Percentiles rank a stretch among this genome's conserved stretches.
Evolutionary conservation across 92 coral and sea anemone species (phyloP).

Genomic region (Muricea muricata): DNA sequence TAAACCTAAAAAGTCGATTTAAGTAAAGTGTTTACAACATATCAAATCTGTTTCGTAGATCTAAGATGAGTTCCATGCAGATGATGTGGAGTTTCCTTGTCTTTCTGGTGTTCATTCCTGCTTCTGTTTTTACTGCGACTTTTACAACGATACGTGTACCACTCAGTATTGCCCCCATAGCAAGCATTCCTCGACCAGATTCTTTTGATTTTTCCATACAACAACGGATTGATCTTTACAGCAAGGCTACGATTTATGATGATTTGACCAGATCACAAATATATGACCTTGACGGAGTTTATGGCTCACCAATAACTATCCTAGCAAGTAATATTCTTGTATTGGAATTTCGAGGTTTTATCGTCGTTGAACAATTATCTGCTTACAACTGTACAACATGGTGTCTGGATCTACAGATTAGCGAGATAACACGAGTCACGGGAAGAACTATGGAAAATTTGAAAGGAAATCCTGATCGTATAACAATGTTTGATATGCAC

Average conservation of each 20-base stretch:
- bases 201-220: neutral
- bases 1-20: too few relatives aligned
- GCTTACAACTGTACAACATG: conserved; percentile 33
- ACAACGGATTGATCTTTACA: neutral
- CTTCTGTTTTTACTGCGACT: conserved; percentile 4
- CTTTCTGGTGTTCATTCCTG: neutral
- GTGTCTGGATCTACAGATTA: conserved; percentile 23
- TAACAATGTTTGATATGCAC: conserved; percentile 26
- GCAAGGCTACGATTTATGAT: conserved; percentile 42
- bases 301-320: neutral
- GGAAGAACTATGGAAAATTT: conserved; percentile 15
- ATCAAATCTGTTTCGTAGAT: too few relatives aligned
- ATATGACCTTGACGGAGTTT: neutral
- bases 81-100: conserved; percentile 5
- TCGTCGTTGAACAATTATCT: neutral
- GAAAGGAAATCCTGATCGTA: conserved; percentile 12
- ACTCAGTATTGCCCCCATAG: conserved; percentile 9
- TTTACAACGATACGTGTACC: conserved; percentile 23
- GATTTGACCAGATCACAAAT: conserved; percentile 21
- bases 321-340: conserved; percentile 9
- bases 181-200: conserved; percentile 34
- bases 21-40: too few relatives aligned
- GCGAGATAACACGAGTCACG: conserved; percentile 35
- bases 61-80: neutral
- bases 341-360: neutral